phyloP scores from a whole-genome alignment of 2,797 vertebrate genomes.

The Macropodus opercularis region DNA sequence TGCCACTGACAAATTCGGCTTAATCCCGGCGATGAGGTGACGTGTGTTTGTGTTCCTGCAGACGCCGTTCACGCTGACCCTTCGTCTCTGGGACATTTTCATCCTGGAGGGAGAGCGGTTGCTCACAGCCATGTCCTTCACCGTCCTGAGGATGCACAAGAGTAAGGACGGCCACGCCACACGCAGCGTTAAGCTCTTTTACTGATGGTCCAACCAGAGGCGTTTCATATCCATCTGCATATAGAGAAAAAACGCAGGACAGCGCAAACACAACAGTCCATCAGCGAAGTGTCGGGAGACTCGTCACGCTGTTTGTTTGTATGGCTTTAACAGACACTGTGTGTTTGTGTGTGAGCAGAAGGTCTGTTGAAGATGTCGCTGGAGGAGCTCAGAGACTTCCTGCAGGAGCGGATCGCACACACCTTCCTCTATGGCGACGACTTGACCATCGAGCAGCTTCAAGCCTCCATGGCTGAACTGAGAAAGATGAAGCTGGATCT shows the following conservation, averaged over 20 bases:
- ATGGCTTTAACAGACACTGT: not conserved
- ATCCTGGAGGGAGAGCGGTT: constrained; percentile 87
- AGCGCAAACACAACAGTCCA: no score
- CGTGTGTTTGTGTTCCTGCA: constrained; percentile 59
- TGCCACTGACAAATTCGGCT: not conserved
- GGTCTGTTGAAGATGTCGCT: constrained; percentile 81
- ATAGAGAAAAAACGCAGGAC: no score
- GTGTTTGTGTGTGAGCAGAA: constrained; percentile 58
- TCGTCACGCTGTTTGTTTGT: not conserved
- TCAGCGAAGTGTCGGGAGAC: no score
- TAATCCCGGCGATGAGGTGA: not conserved
- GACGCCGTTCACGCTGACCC: constrained; percentile 88
- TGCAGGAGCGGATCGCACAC: constrained; percentile 83
- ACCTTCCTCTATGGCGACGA: constrained; percentile 79
- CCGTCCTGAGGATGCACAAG: constrained; percentile 86
- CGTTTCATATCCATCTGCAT: not conserved
- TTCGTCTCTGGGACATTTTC: constrained; percentile 88
- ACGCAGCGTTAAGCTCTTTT: not conserved
- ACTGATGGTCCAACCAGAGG: not conserved
- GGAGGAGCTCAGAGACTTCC: constrained; percentile 86
- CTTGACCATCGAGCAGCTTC: constrained; percentile 76
- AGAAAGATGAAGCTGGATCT: constrained; percentile 86
- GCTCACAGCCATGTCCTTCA: constrained; percentile 87
- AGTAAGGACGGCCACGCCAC: constrained; percentile 78
- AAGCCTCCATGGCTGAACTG: constrained; percentile 82